Evolutionary conservation across 2,113 vertebrate genomes (phyloP).

Genomic region (Brevimyrus niger): DNA sequence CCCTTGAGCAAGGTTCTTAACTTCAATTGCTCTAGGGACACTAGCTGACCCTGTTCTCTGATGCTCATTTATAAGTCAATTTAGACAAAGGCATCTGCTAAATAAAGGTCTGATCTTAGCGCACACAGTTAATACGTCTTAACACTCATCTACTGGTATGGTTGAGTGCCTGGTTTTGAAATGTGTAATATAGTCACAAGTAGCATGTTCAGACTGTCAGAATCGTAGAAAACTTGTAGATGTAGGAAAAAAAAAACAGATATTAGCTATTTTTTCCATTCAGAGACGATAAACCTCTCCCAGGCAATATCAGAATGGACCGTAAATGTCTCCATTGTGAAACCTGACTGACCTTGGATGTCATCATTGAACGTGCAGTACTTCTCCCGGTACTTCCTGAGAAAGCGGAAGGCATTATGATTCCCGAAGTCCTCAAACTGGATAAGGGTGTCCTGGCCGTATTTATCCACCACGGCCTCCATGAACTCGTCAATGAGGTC

Average conservation of each 20-base stretch:
- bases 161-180: background rate
- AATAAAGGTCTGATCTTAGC: background rate
- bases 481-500: constrained; percentile 97
- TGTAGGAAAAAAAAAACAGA: background rate
- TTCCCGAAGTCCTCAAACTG: constrained; percentile 98
- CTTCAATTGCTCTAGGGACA: background rate
- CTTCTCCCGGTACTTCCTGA: constrained; percentile 85
- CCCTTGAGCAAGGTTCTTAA: background rate
- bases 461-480: constrained; percentile 90
- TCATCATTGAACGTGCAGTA: constrained; percentile 98
- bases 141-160: background rate
- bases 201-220: background rate
- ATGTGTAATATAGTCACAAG: background rate
- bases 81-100: background rate
- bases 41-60: background rate
- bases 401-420: constrained; percentile 91
- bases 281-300: background rate
- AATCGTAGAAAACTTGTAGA: background rate
- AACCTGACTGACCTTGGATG: constrained; percentile 75
- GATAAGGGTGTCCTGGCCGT: constrained; percentile 87
- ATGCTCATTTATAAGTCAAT: background rate
- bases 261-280: background rate
- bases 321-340: background rate
- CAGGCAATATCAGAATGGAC: background rate
- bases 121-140: background rate